phyloP scores from a whole-genome alignment of 2,797 vertebrate species.

The Neopelma chrysocephalum region DNA sequence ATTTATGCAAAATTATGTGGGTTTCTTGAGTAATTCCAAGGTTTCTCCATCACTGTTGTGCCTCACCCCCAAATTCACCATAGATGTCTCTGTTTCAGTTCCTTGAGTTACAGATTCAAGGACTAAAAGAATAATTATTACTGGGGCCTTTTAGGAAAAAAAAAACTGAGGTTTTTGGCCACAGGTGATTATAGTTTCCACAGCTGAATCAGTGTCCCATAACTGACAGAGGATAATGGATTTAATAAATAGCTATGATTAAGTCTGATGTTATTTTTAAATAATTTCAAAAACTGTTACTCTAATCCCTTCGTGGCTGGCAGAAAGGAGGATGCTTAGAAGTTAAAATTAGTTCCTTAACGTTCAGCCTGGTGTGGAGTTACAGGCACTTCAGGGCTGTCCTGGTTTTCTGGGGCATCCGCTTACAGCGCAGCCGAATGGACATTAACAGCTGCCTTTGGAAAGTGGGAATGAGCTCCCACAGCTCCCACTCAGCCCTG shows the following conservation, averaged over 20 bases:
- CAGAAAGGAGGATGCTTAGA: constrained; percentile 23
- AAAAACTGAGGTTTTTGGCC: not conserved
- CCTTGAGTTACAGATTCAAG: not conserved
- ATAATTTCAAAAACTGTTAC: constrained; percentile 30
- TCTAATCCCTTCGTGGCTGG: constrained; percentile 7
- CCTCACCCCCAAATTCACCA: not conserved
- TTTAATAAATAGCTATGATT: constrained; percentile 38
- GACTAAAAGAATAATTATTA: not conserved
- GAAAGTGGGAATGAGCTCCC: not conserved
- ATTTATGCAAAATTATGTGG: not conserved
- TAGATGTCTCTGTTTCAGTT: not conserved
- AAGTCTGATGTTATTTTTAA: constrained; percentile 48
- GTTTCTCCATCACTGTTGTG: not conserved
- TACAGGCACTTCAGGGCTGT: not conserved
- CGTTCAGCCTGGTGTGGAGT: constrained; percentile 15
- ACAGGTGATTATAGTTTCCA: not conserved
- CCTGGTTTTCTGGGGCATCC: not conserved
- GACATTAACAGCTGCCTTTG: not conserved
- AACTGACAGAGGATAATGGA: constrained; percentile 24
- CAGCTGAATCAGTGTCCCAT: constrained; percentile 24
- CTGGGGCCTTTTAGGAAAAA: not conserved
- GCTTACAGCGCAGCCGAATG: not conserved
- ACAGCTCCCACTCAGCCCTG: not conserved
- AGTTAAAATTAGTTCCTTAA: constrained; percentile 61
- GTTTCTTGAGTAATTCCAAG: not conserved